Evolutionary conservation across 2,797 vertebrate species (phyloP), one percentile per base, ranked within the genome.

Genomic region (Macrochelys suwanniensis): DNA sequence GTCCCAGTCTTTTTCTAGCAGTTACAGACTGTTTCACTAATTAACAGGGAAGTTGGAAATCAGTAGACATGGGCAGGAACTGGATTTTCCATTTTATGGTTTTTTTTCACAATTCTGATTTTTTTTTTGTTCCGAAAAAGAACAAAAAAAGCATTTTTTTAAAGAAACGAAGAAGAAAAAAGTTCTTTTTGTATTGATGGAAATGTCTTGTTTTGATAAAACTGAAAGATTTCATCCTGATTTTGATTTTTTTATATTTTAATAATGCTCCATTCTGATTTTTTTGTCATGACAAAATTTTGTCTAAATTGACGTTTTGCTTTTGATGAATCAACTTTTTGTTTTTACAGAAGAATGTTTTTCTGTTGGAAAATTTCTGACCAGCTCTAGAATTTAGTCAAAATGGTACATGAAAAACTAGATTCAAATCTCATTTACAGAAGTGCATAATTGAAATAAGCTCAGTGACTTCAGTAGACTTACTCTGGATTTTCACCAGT

Each of bases 1-100:
- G 96, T 93, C 89, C 90, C 95, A 95, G 97, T 95, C 95, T 97
- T 97, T 96, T 96, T 80, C 90, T 96, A 89, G 94, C 92, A 97
- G 93, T 96, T 95, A 91, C 96, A 97, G 88, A 94, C 95, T 93
- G 89, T 96, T 94, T 96, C 85, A 96, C 94, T 94, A 97, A 97
- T 95, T 96, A 96, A 98, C 96, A 97, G 93, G 88, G 95, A 92
- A 90, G 19, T 6, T 68, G 65, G 65, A 68, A 37, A 37, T 68
- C 65, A 68, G n/a, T 37, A 37, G 19, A 21, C 65, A 90, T 96
- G 96, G 97, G 94, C 94, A 96, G 89, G 91, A 95, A 94, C 84
- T 80, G 87, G 94, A 91, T 96, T 97, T 96, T 96, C 89, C 94
- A 90, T 93, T 88, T 84, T 87, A 45, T 85, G 71, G 94, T 93